phyloP scores from a whole-genome alignment of 2,797 vertebrate species.

The Arremon brunneinucha region DNA sequence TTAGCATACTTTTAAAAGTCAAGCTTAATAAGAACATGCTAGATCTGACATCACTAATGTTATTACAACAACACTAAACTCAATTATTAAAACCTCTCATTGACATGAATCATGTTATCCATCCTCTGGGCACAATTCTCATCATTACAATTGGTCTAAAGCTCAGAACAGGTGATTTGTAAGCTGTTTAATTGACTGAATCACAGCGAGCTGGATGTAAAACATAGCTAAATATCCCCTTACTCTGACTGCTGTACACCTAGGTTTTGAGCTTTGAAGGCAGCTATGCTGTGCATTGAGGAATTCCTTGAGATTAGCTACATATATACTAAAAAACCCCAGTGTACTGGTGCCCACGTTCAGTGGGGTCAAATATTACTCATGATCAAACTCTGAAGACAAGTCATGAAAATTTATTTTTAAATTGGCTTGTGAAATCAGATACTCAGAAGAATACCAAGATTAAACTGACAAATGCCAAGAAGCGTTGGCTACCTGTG shows the following conservation, averaged over 20 bases:
- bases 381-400: neutral
- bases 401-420: conserved; percentile 3
- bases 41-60: neutral
- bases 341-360: neutral
- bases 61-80: neutral
- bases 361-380: neutral
- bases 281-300: neutral
- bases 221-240: neutral
- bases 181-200: neutral
- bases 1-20: neutral
- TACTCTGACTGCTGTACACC: neutral
- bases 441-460: neutral
- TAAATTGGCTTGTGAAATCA: neutral
- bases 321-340: neutral
- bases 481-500: neutral
- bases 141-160: neutral
- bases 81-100: neutral
- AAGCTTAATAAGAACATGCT: neutral
- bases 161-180: neutral
- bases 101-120: neutral
- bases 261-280: neutral
- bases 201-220: neutral
- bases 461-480: neutral
- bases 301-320: neutral
- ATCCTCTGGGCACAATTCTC: neutral